Conservation (phyloP, 2,888 invertebrate species). For the Imbricaverruca yamaguchii region DNA sequence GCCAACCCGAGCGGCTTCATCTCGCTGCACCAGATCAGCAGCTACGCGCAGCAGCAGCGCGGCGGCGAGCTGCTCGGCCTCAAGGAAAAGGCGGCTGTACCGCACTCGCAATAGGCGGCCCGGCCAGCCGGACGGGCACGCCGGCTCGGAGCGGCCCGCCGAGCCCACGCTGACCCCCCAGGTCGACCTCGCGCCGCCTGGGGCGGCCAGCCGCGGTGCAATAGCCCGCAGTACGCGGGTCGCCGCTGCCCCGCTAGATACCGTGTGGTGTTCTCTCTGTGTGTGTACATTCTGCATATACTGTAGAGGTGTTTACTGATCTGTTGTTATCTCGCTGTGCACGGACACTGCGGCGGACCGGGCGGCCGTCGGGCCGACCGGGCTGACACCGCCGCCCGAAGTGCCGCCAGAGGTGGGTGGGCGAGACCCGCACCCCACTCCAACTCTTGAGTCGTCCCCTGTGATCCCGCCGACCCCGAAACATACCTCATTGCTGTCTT, state of each 20-base stretch:
- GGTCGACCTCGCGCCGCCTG: too few relatives aligned
- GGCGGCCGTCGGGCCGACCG: not conserved
- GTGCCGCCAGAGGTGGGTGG: not conserved
- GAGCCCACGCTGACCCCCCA: too few relatives aligned
- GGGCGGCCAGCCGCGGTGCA: too few relatives aligned
- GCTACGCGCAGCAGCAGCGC: constrained; percentile 20
- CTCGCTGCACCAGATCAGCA: constrained; percentile 22
- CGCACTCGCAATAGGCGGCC: not conserved
- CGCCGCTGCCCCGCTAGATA: too few relatives aligned
- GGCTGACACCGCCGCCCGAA: not conserved
- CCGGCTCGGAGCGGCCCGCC: too few relatives aligned
- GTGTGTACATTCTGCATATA: constrained; percentile 16
- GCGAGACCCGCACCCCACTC: not conserved
- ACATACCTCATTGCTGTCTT: constrained; percentile 13
- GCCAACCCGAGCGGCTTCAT: constrained; percentile 16
- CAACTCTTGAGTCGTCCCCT: not conserved
- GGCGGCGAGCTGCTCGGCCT: constrained; percentile 16
- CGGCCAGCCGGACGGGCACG: too few relatives aligned
- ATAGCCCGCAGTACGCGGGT: too few relatives aligned
- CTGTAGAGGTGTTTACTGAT: not conserved
- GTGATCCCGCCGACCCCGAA: not conserved
- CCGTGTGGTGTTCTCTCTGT: constrained; percentile 1
- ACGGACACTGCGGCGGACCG: not conserved
- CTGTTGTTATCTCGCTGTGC: not conserved
- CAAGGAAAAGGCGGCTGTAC: not conserved